Percentiles rank a stretch among this genome's conserved stretches.
phyloP scores from a whole-genome alignment of 1,140 invertebrate species.

The Notospermus geniculatus region DNA sequence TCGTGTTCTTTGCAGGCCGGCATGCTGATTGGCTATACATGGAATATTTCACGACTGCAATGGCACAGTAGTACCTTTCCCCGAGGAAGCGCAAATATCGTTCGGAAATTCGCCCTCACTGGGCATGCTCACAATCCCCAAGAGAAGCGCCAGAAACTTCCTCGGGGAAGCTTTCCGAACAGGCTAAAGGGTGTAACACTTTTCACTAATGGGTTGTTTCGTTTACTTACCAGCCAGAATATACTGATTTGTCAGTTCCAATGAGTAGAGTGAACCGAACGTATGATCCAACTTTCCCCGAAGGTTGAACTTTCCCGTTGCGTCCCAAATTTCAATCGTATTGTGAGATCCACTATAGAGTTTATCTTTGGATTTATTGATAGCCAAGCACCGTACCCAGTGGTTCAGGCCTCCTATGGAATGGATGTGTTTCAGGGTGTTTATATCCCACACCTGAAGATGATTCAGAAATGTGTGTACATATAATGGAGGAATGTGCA shows the following conservation, averaged over 20 bases:
- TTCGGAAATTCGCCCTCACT: no score
- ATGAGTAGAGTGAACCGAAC: constrained; percentile 46
- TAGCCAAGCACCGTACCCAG: constrained; percentile 43
- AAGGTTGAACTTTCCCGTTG: constrained; percentile 34
- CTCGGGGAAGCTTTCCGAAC: no score
- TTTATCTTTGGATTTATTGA: constrained; percentile 28
- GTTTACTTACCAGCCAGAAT: constrained; percentile 40
- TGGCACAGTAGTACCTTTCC: no score
- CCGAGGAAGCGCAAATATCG: no score
- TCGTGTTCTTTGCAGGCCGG: no score
- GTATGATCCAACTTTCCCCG: constrained; percentile 41
- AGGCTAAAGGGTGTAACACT: not conserved
- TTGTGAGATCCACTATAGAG: constrained; percentile 51
- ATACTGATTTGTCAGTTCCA: constrained; percentile 37
- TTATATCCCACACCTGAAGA: constrained; percentile 42
- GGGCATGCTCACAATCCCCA: no score
- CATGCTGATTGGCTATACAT: no score
- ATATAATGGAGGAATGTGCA: no score
- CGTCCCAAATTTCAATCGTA: constrained; percentile 45
- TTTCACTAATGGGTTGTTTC: no score
- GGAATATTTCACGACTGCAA: no score
- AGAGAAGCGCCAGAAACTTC: no score
- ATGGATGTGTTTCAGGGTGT: constrained; percentile 32
- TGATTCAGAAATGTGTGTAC: not conserved
- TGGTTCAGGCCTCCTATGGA: constrained; percentile 39